phyloP scores from a whole-genome alignment of 1,140 invertebrate genomes.

The Dendroctonus valens region DNA sequence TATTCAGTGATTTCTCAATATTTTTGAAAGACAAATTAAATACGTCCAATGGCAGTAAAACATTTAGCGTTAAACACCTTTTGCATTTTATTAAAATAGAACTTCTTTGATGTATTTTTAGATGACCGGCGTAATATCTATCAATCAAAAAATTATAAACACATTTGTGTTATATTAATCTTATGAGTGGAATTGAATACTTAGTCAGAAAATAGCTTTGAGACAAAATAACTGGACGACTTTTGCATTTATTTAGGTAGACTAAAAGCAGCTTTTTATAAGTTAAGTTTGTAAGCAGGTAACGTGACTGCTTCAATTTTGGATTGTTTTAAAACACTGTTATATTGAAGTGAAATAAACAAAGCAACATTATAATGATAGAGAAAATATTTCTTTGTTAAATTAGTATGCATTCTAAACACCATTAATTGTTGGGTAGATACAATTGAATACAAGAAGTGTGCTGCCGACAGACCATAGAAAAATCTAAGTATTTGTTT shows the following conservation, averaged over 20 bases:
- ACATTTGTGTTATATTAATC: constrained; percentile 18
- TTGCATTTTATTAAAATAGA: constrained; percentile 13
- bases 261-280: too few species aligned
- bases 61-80: constrained; percentile 8
- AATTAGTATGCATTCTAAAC: constrained; percentile 4
- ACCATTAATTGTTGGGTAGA: constrained; percentile 19
- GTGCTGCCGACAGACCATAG: background rate
- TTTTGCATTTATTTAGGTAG: too few species aligned
- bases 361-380: background rate
- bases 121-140: constrained; percentile 8
- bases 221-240: background rate
- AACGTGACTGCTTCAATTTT: background rate
- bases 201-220: constrained; percentile 2
- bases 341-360: background rate
- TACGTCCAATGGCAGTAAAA: background rate
- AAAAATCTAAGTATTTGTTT: background rate
- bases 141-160: constrained; percentile 9
- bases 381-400: background rate
- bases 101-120: constrained; percentile 27
- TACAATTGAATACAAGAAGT: constrained; percentile 15
- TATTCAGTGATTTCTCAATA: too few species aligned
- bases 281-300: background rate
- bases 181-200: background rate
- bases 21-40: too few species aligned
- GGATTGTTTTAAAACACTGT: background rate